Evolutionary conservation across 2,113 vertebrate species (phyloP), one percentile per base, ranked within the genome.

Genomic region (Bos taurus): DNA sequence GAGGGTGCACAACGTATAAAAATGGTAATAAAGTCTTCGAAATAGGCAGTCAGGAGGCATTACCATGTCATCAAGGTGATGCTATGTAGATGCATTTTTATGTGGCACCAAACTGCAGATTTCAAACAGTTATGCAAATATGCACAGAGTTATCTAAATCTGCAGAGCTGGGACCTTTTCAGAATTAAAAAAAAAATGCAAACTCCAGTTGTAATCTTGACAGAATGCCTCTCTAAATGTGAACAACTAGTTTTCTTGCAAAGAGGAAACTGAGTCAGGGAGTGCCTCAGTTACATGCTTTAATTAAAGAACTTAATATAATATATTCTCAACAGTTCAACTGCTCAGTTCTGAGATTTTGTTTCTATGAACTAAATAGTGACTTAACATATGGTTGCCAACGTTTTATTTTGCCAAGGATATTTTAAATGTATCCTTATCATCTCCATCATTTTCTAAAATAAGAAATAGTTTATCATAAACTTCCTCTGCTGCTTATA

Each of bases 1-100:
- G 77, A 85, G 57, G 40, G 12, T 23, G 12, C 7, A 88, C 59
- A 81, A 77, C 28, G 14, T 15, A 91, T 89, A 97, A 88, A 91
- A 93, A 96, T 91, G 54, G 5, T 81, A 94, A 96, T 92, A 62
- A 88, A 57, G n/a, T 11, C 77, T 95, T 83, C n/a, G 67, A 98
- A 94, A 94, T 62, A 85, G 30, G 36, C 84, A 84, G 19, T 84
- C 21, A 30, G 25, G 10, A 80, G 40, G 30, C 71, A 67, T 81
- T 88, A 92, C 56, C 86, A 57, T 86, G 36, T 95, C 86, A 92
- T 82, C 56, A 95, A 92, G 62, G 60, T 77, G 87, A 62, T 48
- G 33, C 48, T 82, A 4, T 46, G 6, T n/a, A 9, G 57, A 48
- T 11, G 50, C 36, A 25, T 85, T 91, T 84, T 80, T 54, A 5